Conservation (phyloP, 2,113 vertebrate species). For the Zapornia atra region DNA sequence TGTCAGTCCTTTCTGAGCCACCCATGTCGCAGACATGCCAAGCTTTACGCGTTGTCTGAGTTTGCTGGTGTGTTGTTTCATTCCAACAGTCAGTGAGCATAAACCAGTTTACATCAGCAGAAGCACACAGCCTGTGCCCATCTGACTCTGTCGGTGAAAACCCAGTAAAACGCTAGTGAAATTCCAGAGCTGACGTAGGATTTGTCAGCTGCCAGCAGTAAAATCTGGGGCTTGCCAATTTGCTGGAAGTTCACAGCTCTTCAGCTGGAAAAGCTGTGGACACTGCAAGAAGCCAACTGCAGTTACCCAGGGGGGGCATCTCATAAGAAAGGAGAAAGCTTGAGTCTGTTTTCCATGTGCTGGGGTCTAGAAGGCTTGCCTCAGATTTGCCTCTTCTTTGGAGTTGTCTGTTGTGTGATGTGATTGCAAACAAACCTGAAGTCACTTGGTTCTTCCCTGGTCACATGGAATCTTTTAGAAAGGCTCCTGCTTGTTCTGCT, state of each 20-base stretch:
- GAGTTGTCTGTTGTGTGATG: background rate
- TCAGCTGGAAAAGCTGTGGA: constrained; percentile 14
- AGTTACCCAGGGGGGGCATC: background rate
- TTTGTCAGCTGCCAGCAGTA: background rate
- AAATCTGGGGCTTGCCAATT: background rate
- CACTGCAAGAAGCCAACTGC: background rate
- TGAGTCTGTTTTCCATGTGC: background rate
- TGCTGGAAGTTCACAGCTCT: background rate
- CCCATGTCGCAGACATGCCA: background rate
- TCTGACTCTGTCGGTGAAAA: constrained; percentile 2
- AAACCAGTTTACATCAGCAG: constrained; percentile 16
- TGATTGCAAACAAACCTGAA: background rate
- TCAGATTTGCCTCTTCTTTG: background rate
- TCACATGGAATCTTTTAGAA: background rate
- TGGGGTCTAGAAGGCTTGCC: background rate
- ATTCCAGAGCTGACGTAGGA: background rate
- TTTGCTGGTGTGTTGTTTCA: background rate
- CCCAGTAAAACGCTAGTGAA: background rate
- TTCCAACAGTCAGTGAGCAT: background rate
- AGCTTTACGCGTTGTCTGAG: background rate
- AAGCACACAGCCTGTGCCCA: background rate
- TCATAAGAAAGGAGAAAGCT: background rate
- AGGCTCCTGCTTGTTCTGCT: background rate
- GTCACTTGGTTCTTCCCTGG: background rate
- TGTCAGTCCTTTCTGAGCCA: background rate